These are phyloP conservation scores for Penaeus monodon DNA, from an alignment of 2,888 invertebrate genomes.

Conservation along the genomic window DNA sequence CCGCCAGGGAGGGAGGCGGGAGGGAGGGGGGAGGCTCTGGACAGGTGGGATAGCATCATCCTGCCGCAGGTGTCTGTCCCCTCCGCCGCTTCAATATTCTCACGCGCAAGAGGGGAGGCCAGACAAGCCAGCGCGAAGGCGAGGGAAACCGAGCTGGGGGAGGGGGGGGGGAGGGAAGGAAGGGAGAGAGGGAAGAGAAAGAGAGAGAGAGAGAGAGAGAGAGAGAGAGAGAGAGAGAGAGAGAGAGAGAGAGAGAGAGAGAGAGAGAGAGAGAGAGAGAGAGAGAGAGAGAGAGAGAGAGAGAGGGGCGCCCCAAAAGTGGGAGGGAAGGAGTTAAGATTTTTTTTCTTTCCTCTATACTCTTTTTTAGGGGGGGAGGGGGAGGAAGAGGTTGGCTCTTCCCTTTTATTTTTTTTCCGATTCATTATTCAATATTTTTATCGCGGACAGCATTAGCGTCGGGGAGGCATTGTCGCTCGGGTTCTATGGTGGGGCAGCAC, in stretches of 20 bases:
- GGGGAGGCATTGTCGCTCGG: too few species aligned
- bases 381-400: neutral
- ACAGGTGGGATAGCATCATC: too few species aligned
- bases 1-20: too few species aligned
- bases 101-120: neutral
- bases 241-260: neutral
- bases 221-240: neutral
- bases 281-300: neutral
- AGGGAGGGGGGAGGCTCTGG: too few species aligned
- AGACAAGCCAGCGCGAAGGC: neutral
- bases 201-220: neutral
- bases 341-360: too few species aligned
- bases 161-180: neutral
- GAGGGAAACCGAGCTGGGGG: neutral
- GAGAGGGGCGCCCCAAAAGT: neutral
- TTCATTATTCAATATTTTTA: neutral
- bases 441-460: too few species aligned
- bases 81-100: too few species aligned
- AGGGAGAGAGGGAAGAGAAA: neutral
- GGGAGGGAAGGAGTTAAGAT: neutral
- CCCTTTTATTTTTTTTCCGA: neutral
- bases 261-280: neutral
- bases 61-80: too few species aligned
- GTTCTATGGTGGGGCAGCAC: too few species aligned
- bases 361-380: conserved; percentile 4